Percentiles rank a stretch among this genome's conserved stretches.
phyloP scores from a whole-genome alignment of 2,113 vertebrate genomes.

The Morone chrysops region DNA sequence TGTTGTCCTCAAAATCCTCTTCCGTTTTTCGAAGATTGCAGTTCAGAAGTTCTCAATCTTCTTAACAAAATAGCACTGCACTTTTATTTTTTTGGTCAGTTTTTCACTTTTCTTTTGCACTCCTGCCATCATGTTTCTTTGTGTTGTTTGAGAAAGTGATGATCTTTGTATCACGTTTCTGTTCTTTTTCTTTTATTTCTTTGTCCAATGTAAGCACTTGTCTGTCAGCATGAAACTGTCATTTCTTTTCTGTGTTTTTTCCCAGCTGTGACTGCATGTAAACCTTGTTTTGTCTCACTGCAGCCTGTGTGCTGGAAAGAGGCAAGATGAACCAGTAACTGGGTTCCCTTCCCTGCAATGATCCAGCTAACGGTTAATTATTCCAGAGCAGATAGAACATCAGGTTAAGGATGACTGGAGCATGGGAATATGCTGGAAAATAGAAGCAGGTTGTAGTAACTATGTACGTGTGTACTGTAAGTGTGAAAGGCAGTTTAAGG shows the following conservation, averaged over 20 bases:
- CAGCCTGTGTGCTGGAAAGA: conserved; percentile 31
- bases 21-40: conserved; percentile 25
- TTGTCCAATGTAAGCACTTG: conserved; percentile 82
- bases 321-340: conserved; percentile 37
- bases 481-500: conserved; percentile 69
- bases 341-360: conserved; percentile 80
- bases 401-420: conserved; percentile 30
- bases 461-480: conserved; percentile 1
- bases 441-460: conserved; percentile 19
- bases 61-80: conserved; percentile 51
- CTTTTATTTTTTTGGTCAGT: conserved; percentile 54
- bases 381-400: conserved; percentile 30
- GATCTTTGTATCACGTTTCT: conserved; percentile 56
- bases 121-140: conserved; percentile 89
- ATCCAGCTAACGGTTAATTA: conserved; percentile 79
- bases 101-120: conserved; percentile 78
- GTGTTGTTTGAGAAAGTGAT: conserved; percentile 61
- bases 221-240: conserved; percentile 85
- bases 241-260: conserved; percentile 76
- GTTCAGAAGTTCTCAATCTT: conserved; percentile 26
- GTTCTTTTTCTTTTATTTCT: conserved; percentile 58
- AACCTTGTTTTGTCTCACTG: conserved; percentile 75
- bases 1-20: conserved; percentile 51
- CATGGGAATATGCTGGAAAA: conserved; percentile 16
- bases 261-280: conserved; percentile 85